Evolutionary conservation across 2,888 invertebrate genomes (phyloP), one percentile per base, ranked within the genome.

Genomic region (Aromia moschata): DNA sequence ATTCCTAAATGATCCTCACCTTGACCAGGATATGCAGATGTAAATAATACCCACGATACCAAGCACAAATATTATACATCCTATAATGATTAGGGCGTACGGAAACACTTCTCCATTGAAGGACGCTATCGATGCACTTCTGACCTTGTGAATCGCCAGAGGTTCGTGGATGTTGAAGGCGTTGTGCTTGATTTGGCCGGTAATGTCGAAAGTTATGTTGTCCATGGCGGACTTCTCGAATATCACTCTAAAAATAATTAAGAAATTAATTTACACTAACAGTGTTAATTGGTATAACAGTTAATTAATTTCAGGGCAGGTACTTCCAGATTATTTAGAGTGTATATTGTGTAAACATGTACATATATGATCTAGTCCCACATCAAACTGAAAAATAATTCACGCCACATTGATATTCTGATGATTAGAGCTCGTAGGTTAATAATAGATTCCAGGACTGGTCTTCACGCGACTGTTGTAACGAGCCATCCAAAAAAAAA

Each of bases 21-120:
- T 92, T 54, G 94, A 93, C 94, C 96, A 96, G 1, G 95, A 95
- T 51, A 95, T 89, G 79, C 96, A 94, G 60, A 96, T 94, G 76
- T 96, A 96, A 49, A 95, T 88, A 44, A 96, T 95, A 3, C 95
- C 96, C 47, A 93, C 90, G 9, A 92, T 85, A 5, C 94, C 94
- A 5, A 95, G 86, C 1, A 96, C 86, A 33, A 96, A 86, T 60
- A 96, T 96, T n/a, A 96, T 87, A 54, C 91, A 90, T 0, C 94
- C 96, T 1, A 97, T 86, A 10, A 93, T 91, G 63, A 97, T 91
- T 18, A 96, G 83, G 0, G 95, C 94, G 67, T 93, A 94, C 12
- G 95, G 96, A 69, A 95, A 91, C 5, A 94, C 91, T 60, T 90
- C 89, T 2, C 77, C 79, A 56, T 79, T 79, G 56, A 80, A 76